phyloP scores from a whole-genome alignment of 2,113 vertebrate species.

The Sarotherodon lohbergeri region DNA sequence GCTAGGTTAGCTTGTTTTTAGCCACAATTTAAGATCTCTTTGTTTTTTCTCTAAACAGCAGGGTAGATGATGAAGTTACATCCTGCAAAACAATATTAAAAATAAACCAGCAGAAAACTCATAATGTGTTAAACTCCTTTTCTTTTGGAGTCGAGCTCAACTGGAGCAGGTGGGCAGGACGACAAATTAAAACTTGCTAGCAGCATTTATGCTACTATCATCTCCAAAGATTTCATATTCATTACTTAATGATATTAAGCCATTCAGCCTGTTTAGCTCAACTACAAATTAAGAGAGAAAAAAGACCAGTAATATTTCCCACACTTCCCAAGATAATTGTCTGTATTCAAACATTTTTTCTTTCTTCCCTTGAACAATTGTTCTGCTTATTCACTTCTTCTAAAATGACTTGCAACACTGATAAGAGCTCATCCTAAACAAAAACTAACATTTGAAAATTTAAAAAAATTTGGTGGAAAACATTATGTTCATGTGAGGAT shows the following conservation, averaged over 20 bases:
- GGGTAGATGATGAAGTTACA: background rate
- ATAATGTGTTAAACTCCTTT: background rate
- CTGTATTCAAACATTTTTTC: no score
- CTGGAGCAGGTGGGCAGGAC: background rate
- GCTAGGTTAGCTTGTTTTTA: background rate
- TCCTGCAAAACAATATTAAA: background rate
- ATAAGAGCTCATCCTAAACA: background rate
- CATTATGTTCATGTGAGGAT: background rate
- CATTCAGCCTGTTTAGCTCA: background rate
- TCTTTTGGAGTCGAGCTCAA: background rate
- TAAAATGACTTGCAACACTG: background rate
- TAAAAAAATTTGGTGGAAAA: background rate
- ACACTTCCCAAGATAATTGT: background rate
- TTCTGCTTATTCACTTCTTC: background rate
- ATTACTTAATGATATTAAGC: background rate
- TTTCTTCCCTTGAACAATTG: background rate
- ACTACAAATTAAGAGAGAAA: background rate
- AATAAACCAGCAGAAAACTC: background rate
- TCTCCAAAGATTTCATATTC: background rate
- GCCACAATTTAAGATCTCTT: background rate
- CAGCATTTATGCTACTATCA: background rate
- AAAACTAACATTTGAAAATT: background rate
- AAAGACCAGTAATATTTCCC: background rate
- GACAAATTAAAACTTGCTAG: background rate
- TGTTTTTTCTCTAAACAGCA: background rate